phyloP scores from a whole-genome alignment of 2,888 invertebrate genomes.

The Ophioninae sp. region DNA sequence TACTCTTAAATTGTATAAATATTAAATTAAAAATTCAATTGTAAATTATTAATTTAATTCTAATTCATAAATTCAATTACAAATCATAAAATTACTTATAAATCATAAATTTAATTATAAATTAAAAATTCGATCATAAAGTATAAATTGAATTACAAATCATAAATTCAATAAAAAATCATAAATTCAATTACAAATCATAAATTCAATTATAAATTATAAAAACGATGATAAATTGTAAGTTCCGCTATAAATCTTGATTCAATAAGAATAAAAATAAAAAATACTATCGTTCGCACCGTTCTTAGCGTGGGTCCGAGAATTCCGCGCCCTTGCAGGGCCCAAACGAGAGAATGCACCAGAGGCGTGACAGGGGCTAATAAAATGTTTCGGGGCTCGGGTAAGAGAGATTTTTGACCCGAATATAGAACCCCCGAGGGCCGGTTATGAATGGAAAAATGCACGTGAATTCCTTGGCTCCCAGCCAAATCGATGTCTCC shows the following conservation, averaged over 20 bases:
- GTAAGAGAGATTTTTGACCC: conserved; percentile 61
- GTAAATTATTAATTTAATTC: background rate
- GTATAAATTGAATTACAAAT: no score
- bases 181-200: no score
- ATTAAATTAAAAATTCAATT: background rate
- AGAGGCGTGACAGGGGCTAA: conserved; percentile 10
- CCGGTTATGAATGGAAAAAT: conserved; percentile 79
- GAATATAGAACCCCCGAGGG: conserved; percentile 71
- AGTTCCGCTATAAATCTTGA: background rate
- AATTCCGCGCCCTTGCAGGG: background rate
- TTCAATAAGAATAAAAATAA: background rate
- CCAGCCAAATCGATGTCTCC: conserved; percentile 64
- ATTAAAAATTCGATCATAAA: no score
- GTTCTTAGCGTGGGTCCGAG: background rate
- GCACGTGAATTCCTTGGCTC: conserved; percentile 75
- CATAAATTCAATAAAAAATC: no score
- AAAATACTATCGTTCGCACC: background rate
- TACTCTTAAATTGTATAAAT: no score
- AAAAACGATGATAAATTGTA: background rate
- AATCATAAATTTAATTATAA: background rate
- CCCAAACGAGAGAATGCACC: conserved; percentile 3
- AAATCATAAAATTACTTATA: background rate
- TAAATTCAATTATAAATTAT: no score
- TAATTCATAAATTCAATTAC: background rate
- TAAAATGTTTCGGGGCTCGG: conserved; percentile 47